phyloP scores from a whole-genome alignment of 2,113 vertebrate genomes.

The cattle (Bos taurus) region DNA sequence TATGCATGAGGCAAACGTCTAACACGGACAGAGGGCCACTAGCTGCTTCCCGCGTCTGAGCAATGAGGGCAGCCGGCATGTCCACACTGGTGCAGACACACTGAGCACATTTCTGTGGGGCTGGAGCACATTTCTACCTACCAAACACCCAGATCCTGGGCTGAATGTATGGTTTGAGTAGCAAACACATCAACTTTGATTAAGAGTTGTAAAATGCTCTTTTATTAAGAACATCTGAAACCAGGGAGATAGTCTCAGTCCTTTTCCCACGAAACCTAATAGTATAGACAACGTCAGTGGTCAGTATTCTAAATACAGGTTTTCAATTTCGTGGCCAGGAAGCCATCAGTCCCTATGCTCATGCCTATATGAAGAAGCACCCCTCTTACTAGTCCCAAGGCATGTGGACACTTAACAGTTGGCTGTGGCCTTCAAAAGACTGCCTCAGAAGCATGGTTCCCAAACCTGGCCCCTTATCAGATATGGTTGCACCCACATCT shows the following conservation, averaged over 20 bases:
- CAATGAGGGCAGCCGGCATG: too few relatives aligned
- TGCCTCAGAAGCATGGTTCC: background rate
- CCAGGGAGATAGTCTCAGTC: background rate
- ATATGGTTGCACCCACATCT: too few relatives aligned
- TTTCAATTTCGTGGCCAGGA: background rate
- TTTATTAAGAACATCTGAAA: background rate
- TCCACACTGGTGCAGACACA: background rate
- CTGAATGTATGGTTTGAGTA: background rate
- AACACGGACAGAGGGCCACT: background rate
- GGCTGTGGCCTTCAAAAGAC: background rate
- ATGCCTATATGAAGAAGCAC: background rate
- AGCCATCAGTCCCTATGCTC: background rate
- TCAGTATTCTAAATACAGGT: background rate
- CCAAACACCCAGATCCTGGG: background rate
- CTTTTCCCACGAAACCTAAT: background rate
- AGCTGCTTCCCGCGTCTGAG: accelerated
- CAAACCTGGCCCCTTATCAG: background rate
- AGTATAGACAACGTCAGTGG: background rate
- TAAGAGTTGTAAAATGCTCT: background rate
- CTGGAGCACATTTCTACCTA: background rate
- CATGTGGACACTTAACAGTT: too few relatives aligned
- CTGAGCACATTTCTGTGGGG: background rate
- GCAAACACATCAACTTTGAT: background rate
- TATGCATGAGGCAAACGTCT: background rate
- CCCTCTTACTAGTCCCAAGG: background rate